These are phyloP conservation scores for Syngnathus rostellatus DNA, from an alignment of 2,797 vertebrate species.

Conservation along the genomic window DNA sequence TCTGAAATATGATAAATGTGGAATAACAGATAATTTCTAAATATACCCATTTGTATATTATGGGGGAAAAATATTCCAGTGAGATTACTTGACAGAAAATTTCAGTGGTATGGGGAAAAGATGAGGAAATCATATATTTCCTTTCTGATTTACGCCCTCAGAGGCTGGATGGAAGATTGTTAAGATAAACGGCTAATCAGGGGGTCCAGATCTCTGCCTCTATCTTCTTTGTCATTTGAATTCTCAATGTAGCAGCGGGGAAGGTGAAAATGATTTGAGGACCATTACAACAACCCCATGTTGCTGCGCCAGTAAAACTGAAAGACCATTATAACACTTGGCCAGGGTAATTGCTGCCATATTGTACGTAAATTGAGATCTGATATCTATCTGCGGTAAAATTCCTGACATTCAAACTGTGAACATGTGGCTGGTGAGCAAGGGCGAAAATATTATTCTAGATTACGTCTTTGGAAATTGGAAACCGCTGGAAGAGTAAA, in stretches of 20 bases:
- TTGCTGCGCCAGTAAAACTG: constrained; percentile 28
- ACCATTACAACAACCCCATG: constrained; percentile 41
- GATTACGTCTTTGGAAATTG: background rate
- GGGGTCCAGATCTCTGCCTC: constrained; percentile 31
- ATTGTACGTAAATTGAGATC: constrained; percentile 28
- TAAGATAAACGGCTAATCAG: constrained; percentile 46
- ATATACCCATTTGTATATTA: background rate
- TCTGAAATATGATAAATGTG: background rate
- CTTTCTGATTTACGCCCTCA: constrained; percentile 28
- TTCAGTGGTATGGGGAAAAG: constrained; percentile 3
- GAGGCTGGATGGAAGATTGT: constrained; percentile 34
- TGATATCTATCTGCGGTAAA: constrained; percentile 25
- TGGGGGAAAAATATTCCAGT: background rate
- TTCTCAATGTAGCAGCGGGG: constrained; percentile 40
- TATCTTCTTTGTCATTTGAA: constrained; percentile 39
- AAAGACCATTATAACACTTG: constrained; percentile 37
- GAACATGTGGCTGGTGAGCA: constrained; percentile 14
- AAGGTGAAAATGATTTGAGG: constrained; percentile 47
- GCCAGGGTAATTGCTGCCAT: constrained; percentile 47
- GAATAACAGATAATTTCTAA: background rate
- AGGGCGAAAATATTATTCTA: background rate
- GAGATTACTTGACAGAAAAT: background rate
- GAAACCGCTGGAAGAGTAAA: too few relatives aligned
- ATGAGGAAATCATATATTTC: constrained; percentile 12
- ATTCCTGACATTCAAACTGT: constrained; percentile 22